Conservation (phyloP, 2,113 vertebrate genomes). For the Cyprinus carpio region DNA sequence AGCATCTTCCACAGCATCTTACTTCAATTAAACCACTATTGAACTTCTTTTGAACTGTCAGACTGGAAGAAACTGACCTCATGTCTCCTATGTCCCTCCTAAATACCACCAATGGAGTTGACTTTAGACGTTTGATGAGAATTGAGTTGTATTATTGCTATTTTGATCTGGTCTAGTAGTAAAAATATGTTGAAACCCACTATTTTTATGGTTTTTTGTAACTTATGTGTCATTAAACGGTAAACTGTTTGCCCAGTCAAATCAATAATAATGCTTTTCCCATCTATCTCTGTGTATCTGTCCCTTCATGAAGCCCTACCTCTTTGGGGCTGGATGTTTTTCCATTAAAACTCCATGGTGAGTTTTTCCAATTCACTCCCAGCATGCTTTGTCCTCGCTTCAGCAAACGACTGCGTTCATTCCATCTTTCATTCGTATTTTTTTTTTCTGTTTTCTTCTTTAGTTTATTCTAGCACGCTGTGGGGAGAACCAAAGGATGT, state of each 20-base stretch:
- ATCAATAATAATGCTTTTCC: slow-evolving; percentile 85
- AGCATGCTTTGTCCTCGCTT: slow-evolving; percentile 79
- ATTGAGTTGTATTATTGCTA: neutral
- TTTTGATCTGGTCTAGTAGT: neutral
- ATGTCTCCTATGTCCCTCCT: neutral
- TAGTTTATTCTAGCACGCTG: slow-evolving; percentile 57
- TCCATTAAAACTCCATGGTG: slow-evolving; percentile 99
- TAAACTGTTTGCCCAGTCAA: slow-evolving; percentile 71
- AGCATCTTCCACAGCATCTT: slow-evolving; percentile 17
- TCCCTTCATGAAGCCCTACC: slow-evolving; percentile 92
- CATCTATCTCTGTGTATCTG: slow-evolving; percentile 93
- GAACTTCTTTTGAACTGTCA: slow-evolving; percentile 26
- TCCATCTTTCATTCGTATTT: slow-evolving; percentile 62
- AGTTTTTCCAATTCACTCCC: slow-evolving; percentile 86
- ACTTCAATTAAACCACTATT: slow-evolving; percentile 27
- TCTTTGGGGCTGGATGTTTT: slow-evolving; percentile 99
- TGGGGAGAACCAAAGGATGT: slow-evolving; percentile 23
- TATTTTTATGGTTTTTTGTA: neutral
- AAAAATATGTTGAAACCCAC: neutral
- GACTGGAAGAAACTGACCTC: slow-evolving; percentile 20
- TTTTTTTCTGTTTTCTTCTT: slow-evolving; percentile 58
- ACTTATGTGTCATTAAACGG: slow-evolving; percentile 50
- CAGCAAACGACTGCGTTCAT: slow-evolving; percentile 64
- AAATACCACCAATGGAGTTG: slow-evolving; percentile 13
- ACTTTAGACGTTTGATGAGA: neutral